A percentile compares a stretch with the other conserved stretches of the same genome.
phyloP scores from a whole-genome alignment of 2,888 invertebrate genomes.

The Drosophila bunnanda region DNA sequence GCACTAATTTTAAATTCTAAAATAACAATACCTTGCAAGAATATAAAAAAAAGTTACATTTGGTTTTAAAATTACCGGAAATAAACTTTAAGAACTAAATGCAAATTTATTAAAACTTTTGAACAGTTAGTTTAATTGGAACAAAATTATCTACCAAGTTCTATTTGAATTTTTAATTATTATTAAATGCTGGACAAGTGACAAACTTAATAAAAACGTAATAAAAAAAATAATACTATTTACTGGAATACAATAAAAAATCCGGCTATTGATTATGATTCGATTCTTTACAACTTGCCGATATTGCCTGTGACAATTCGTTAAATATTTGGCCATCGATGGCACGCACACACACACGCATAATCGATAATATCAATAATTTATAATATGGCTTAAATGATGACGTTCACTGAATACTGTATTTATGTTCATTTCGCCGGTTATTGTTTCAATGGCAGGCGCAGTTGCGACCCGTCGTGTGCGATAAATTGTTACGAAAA shows the following conservation, averaged over 20 bases:
- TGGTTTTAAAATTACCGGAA: not conserved
- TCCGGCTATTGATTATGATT: slow-evolving; percentile 1
- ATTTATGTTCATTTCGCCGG: slow-evolving; percentile 36
- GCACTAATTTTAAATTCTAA: too few species aligned
- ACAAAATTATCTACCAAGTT: too few species aligned
- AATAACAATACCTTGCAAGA: too few species aligned
- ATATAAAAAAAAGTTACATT: not conserved
- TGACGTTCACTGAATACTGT: slow-evolving; percentile 45
- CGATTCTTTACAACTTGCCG: not conserved
- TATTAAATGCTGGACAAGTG: too few species aligned
- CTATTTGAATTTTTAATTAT: too few species aligned
- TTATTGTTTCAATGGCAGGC: slow-evolving; percentile 20
- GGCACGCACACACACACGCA: not conserved
- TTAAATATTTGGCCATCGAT: slow-evolving; percentile 24
- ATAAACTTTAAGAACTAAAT: not conserved
- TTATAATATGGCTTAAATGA: slow-evolving; percentile 43
- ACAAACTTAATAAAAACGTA: too few species aligned
- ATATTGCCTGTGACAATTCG: slow-evolving; percentile 1
- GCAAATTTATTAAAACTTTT: not conserved
- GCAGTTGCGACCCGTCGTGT: slow-evolving; percentile 29
- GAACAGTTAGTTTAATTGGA: too few species aligned
- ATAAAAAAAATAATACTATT: not conserved
- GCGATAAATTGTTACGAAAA: slow-evolving; percentile 58
- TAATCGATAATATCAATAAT: slow-evolving; percentile 48
- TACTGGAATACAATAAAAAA: not conserved